Conservation (phyloP, 2,113 vertebrate species). For the Phalacrocorax brasilianus region DNA sequence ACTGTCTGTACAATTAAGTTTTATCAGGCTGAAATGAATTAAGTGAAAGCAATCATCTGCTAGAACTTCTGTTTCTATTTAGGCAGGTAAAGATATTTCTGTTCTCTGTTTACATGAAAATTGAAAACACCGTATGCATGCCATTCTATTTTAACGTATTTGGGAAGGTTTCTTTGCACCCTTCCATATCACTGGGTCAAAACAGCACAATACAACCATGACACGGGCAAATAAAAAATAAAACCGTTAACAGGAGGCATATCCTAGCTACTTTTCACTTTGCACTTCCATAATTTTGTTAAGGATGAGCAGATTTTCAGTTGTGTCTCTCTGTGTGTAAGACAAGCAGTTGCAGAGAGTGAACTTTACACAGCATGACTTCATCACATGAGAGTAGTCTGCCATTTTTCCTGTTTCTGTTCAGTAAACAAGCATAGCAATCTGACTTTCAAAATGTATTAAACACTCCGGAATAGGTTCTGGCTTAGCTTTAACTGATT, state of each 20-base stretch:
- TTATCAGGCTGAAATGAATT: not conserved
- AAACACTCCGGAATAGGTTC: not conserved
- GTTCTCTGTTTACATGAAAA: not conserved
- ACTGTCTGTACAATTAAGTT: not conserved
- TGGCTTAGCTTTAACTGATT: not conserved
- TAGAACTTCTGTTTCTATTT: not conserved
- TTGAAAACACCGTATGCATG: accelerated
- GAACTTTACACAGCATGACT: slow-evolving; percentile 8
- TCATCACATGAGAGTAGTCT: not conserved
- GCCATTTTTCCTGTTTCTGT: not conserved
- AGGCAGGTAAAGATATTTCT: not conserved
- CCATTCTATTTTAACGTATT: accelerated
- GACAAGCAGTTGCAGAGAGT: not conserved
- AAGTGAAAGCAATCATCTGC: not conserved
- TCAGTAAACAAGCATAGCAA: not conserved
- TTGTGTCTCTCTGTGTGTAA: not conserved
- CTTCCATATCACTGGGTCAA: not conserved
- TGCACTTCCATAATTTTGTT: not conserved
- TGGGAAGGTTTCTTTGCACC: not conserved
- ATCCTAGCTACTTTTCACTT: not conserved
- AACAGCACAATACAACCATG: not conserved
- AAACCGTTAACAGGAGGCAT: accelerated
- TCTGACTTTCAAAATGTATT: not conserved
- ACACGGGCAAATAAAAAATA: not conserved
- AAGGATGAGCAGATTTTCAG: not conserved